These are phyloP conservation scores for Bombus polaris DNA, from an alignment of 1,140 invertebrate genomes.

Conservation along the genomic window DNA sequence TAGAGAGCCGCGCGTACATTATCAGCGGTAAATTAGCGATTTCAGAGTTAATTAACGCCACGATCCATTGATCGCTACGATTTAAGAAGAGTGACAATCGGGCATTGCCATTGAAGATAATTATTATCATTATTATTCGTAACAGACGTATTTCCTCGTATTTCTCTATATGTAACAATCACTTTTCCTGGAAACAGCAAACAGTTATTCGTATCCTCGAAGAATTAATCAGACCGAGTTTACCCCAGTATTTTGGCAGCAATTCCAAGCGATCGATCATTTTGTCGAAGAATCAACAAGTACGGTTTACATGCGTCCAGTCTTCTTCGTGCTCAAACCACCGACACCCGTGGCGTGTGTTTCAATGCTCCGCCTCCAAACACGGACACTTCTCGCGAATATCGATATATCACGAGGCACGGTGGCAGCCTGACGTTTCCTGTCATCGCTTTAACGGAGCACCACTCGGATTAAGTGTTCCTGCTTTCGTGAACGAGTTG, in stretches of 20 bases:
- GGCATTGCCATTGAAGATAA: background rate
- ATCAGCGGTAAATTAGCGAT: conserved; percentile 44
- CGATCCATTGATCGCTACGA: background rate
- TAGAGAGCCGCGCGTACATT: conserved; percentile 39
- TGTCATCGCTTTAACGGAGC: conserved; percentile 80
- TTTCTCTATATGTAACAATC: background rate
- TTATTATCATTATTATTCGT: background rate
- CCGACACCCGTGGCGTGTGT: conserved; percentile 45
- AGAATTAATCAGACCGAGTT: background rate
- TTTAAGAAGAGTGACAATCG: background rate
- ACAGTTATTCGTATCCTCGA: background rate
- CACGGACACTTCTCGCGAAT: conserved; percentile 69
- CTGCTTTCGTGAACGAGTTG: conserved; percentile 70
- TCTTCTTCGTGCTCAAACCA: conserved; percentile 29
- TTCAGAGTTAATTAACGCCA: conserved; percentile 37
- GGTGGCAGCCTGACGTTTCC: conserved; percentile 77
- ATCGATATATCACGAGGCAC: conserved; percentile 78
- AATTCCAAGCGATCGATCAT: conserved; percentile 32
- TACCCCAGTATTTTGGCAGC: background rate
- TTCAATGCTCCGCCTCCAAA: conserved; percentile 56
- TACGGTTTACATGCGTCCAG: conserved; percentile 53
- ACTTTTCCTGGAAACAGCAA: background rate
- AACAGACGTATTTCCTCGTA: background rate
- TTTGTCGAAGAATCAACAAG: conserved; percentile 78
- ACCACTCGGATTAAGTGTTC: conserved; percentile 81